Evolutionary conservation across 2,113 vertebrate genomes (phyloP).

Genomic region (Mus spicilegus): DNA sequence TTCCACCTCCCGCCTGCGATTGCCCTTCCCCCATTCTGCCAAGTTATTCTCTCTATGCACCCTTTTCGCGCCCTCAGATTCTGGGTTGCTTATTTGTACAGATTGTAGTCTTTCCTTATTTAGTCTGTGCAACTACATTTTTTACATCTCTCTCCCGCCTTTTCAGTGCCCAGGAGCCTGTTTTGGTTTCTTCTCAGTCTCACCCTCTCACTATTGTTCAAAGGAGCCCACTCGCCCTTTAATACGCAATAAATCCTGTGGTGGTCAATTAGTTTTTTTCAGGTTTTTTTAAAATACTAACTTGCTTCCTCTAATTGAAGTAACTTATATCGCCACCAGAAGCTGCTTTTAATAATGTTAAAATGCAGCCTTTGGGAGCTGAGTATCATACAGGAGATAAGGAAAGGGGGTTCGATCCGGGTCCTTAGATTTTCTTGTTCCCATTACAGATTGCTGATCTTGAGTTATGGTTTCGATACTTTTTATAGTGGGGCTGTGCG

Average conservation of each 20-base stretch:
- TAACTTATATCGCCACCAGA: neutral
- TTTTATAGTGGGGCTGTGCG: slow-evolving; percentile 35
- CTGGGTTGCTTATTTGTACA: slow-evolving; percentile 4
- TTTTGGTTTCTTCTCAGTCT: slow-evolving; percentile 54
- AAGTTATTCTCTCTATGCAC: slow-evolving; percentile 51
- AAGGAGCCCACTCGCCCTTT: neutral
- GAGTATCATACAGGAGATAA: slow-evolving; percentile 24
- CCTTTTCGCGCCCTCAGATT: slow-evolving; percentile 64
- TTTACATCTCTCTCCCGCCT: neutral
- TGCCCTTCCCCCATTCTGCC: slow-evolving; percentile 39
- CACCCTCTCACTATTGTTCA: neutral
- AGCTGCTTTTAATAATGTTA: slow-evolving; percentile 41
- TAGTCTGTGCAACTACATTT: slow-evolving; percentile 3
- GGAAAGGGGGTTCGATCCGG: slow-evolving; percentile 27
- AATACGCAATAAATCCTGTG: slow-evolving; percentile 13
- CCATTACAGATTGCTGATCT: slow-evolving; percentile 10
- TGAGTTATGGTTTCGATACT: slow-evolving; percentile 45
- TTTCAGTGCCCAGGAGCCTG: slow-evolving; percentile 44
- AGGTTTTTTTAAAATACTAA: slow-evolving; percentile 40
- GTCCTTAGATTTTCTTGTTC: slow-evolving; percentile 48
- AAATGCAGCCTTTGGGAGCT: slow-evolving; percentile 53
- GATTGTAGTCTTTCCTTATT: neutral
- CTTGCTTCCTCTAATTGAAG: slow-evolving; percentile 1
- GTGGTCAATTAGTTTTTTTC: neutral
- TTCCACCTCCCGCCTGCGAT: neutral